Evolutionary conservation across 2,113 vertebrate species (phyloP).

Genomic region (Oncorhynchus mykiss): DNA sequence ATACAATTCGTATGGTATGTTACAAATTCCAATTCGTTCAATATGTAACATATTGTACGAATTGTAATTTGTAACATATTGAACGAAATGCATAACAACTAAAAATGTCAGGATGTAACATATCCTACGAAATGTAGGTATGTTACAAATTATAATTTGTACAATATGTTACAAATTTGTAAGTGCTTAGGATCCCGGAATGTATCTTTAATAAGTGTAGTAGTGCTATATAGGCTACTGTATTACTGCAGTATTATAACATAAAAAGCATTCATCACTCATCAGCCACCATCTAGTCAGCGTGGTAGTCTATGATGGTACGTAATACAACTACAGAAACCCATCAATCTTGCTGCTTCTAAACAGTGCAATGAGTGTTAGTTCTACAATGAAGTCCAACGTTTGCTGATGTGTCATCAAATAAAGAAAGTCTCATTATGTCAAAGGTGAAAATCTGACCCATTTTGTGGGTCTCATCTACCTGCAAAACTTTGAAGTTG

Average conservation of each 20-base stretch:
- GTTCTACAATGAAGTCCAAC: background rate
- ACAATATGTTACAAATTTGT: too few species aligned
- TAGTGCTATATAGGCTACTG: slow-evolving; percentile 11
- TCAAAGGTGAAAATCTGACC: background rate
- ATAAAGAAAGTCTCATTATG: background rate
- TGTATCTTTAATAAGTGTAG: slow-evolving; percentile 3
- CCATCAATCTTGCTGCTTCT: background rate
- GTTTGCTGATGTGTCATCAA: slow-evolving; percentile 1
- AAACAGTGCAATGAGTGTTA: background rate
- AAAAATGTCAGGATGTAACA: too few species aligned
- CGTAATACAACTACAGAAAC: too few species aligned
- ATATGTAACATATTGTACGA: too few species aligned
- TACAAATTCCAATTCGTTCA: too few species aligned
- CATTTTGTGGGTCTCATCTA: background rate
- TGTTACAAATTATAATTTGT: too few species aligned
- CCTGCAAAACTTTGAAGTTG: too few species aligned
- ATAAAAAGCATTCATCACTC: background rate
- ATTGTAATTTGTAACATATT: too few species aligned
- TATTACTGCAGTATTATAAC: background rate
- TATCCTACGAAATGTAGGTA: too few species aligned
- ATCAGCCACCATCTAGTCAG: background rate
- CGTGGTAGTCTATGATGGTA: background rate
- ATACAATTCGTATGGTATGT: too few species aligned
- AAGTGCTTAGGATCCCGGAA: too few species aligned
- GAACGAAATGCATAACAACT: too few species aligned